phyloP scores from a whole-genome alignment of 2,888 invertebrate species.

The Caenorhabditis sinica region DNA sequence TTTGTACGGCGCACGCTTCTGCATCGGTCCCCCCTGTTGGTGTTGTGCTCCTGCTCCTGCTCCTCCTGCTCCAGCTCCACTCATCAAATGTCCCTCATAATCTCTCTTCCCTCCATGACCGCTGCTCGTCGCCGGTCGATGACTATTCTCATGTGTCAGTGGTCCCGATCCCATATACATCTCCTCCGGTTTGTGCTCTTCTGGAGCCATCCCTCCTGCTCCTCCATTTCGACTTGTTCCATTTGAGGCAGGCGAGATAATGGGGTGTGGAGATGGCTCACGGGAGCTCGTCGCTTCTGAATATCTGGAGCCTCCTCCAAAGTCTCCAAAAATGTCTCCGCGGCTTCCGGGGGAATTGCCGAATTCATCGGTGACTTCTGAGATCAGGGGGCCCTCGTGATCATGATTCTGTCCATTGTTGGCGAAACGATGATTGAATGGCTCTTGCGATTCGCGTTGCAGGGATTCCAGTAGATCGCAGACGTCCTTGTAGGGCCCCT shows the following conservation, averaged over 20 bases:
- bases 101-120: conserved; percentile 20
- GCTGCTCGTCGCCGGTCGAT: not conserved
- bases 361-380: conserved; percentile 67
- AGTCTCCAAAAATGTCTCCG: conserved; percentile 37
- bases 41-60: not conserved
- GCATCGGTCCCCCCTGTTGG: not conserved
- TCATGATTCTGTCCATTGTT: conserved; percentile 24
- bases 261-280: conserved; percentile 48
- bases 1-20: conserved; percentile 16
- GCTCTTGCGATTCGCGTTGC: conserved; percentile 58
- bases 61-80: no score
- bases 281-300: conserved; percentile 32
- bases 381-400: conserved; percentile 59
- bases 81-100: conserved; percentile 19
- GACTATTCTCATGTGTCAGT: conserved; percentile 55
- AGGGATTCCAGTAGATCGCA: conserved; percentile 57
- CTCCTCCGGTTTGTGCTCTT: conserved; percentile 14
- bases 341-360: conserved; percentile 55
- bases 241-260: conserved; percentile 40
- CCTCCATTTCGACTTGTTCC: not conserved
- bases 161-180: conserved; percentile 65
- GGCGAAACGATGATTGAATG: conserved; percentile 32
- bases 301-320: conserved; percentile 3
- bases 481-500: conserved; percentile 35
- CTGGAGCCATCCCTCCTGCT: not conserved